Evolutionary conservation across 2,888 invertebrate species (phyloP).

Genomic region (Lithophane socia): DNA sequence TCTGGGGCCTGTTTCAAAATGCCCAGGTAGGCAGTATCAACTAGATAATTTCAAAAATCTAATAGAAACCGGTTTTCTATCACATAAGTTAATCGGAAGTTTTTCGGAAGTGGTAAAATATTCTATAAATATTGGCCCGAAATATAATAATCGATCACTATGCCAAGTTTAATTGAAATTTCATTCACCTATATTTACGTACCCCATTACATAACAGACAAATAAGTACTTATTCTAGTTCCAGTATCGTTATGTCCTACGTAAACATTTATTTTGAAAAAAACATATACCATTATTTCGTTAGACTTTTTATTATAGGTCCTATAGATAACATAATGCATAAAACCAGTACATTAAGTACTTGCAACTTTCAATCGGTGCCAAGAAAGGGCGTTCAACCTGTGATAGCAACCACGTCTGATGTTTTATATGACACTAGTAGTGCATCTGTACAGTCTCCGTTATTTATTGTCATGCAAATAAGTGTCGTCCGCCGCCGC

Average conservation of each 20-base stretch:
- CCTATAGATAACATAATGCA: constrained; percentile 6
- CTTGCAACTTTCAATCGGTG: constrained; percentile 73
- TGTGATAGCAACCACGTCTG: constrained; percentile 80
- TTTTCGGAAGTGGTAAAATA: not conserved
- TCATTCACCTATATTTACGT: not conserved
- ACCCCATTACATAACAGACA: not conserved
- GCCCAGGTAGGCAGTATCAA: not conserved
- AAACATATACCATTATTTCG: not conserved
- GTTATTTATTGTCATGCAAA: constrained; percentile 87
- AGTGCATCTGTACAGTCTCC: constrained; percentile 73
- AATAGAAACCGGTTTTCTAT: not conserved
- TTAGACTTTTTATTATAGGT: not conserved
- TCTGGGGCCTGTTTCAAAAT: too few species aligned
- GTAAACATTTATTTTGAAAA: constrained; percentile 4
- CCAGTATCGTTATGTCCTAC: not conserved
- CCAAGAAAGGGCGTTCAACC: constrained; percentile 87
- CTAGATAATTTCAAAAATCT: not conserved
- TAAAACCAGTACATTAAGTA: constrained; percentile 11
- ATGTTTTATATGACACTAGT: constrained; percentile 74
- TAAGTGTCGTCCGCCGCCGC: constrained; percentile 73
- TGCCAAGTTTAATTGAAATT: not conserved
- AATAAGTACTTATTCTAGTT: not conserved
- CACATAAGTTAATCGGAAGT: not conserved
- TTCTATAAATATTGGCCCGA: not conserved
- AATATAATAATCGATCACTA: not conserved